Conservation (phyloP, 2,888 invertebrate genomes). For the Trachelus tabidus region DNA sequence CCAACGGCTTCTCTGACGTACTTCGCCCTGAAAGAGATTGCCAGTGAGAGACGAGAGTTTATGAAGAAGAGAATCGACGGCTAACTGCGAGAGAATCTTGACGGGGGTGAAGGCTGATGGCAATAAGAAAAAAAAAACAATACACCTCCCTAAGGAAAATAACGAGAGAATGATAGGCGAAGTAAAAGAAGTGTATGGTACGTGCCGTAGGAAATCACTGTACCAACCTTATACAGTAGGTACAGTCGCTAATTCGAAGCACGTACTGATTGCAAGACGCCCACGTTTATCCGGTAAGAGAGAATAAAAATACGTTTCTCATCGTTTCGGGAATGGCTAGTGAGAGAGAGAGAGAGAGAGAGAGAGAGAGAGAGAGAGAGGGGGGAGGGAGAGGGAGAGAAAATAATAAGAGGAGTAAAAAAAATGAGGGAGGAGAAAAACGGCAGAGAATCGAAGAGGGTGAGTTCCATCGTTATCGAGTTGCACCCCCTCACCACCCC, state of each 20-base stretch:
- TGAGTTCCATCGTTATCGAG: slow-evolving; percentile 51
- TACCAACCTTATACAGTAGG: no score
- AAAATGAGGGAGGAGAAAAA: background rate
- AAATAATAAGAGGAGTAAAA: background rate
- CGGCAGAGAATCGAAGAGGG: background rate
- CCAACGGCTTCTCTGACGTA: slow-evolving; percentile 20
- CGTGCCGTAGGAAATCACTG: no score
- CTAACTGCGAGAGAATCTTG: background rate
- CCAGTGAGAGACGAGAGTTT: background rate
- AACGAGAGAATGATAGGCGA: no score
- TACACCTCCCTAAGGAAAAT: no score
- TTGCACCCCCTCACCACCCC: slow-evolving; percentile 40
- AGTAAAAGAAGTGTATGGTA: no score
- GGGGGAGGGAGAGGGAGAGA: no score
- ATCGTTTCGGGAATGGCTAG: no score
- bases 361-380: no score
- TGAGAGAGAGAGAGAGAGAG: no score
- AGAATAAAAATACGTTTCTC: background rate
- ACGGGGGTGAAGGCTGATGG: no score
- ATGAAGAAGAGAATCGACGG: background rate
- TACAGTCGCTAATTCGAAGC: background rate
- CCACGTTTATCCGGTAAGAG: background rate
- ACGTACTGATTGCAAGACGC: background rate
- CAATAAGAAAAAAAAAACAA: no score
- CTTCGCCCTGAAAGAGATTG: background rate